Base-by-base conservation (phyloP, 2,888 invertebrate species). In the Rhopalosiphum nymphaeae region DNA sequence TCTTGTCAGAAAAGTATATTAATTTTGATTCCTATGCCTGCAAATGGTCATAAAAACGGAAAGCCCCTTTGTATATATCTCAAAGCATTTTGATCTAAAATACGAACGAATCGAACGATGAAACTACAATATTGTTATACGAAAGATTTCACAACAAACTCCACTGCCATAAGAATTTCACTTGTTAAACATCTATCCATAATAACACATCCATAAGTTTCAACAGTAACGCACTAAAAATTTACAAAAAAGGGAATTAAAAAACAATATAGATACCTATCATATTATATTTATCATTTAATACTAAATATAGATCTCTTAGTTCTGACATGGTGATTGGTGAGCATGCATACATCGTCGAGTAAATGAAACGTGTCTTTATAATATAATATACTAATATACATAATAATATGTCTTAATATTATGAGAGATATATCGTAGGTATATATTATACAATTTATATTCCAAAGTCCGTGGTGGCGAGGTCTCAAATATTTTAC, bases 231-330 rank as follows among this genome's bases (percentile, higher is more conserved):
- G 4, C n/a, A 5, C n/a, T 67, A 16, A 67, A 67, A 1, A n/a
- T 67, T 67, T n/a, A 11, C 4, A n/a, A 67, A 67, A 16, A 67
- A 67, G 16, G 13, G 13, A 29, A 11, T n/a, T 67, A 67, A n/a
- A 67, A 67, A 67, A n/a, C 5, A 16, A 67, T 36, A 36, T 16
- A 67, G 44, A 46, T 46, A 46, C 44, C 7, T 56, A 56, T 21
- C 16, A 67, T 67, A 67, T 16, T n/a, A 67, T 67, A n/a, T 11
- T 9, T 49, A 49, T 49, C 1, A 49, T n/a, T 61, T 1, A 67
- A n/a, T 67, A 67, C n/a, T n/a, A 67, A n/a, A 67, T 67, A n/a
- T 46, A 46, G n/a, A 67, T 67, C n/a, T 67, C n/a, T 67, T 67
- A 16, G n/a, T 5, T 13, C 16, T n/a, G n/a, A 67, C 16, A 5